Percentiles rank a stretch among this genome's conserved stretches.
Evolutionary conservation across 2,797 vertebrate species (phyloP).

Genomic region (Aulostomus chinensis): DNA sequence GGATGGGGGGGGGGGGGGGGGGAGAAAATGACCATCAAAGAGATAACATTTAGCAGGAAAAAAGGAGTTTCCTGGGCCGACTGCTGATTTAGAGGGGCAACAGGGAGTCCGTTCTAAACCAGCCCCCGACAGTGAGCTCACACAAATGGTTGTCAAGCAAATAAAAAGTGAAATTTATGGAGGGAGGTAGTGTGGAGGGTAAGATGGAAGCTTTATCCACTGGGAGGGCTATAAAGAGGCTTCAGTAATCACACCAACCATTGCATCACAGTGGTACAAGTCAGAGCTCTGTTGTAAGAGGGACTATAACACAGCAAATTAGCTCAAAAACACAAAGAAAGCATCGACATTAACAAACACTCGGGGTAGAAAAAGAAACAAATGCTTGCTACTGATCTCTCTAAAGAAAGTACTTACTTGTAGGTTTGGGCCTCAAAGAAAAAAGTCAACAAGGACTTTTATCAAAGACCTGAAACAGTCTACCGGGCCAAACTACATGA

Average conservation of each 20-base stretch:
- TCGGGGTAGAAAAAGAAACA: slow-evolving; percentile 45
- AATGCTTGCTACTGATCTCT: slow-evolving; percentile 53
- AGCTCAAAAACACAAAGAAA: slow-evolving; percentile 71
- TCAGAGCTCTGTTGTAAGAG: slow-evolving; percentile 57
- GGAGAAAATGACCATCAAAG: slow-evolving; percentile 69
- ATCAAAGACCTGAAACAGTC: slow-evolving; percentile 23
- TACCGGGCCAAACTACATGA: slow-evolving; percentile 7
- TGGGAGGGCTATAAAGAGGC: slow-evolving; percentile 68
- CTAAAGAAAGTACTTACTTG: slow-evolving; percentile 30
- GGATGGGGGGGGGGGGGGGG: slow-evolving; percentile 22
- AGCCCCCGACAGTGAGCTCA: slow-evolving; percentile 73
- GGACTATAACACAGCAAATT: slow-evolving; percentile 65
- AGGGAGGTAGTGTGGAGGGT: slow-evolving; percentile 60
- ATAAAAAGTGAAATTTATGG: slow-evolving; percentile 80
- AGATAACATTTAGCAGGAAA: slow-evolving; percentile 73
- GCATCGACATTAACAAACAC: slow-evolving; percentile 57
- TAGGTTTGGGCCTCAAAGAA: slow-evolving; percentile 27
- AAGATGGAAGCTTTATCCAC: slow-evolving; percentile 58
- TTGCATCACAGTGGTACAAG: slow-evolving; percentile 70
- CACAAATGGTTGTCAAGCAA: slow-evolving; percentile 80
- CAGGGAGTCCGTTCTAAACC: slow-evolving; percentile 68
- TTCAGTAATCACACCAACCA: slow-evolving; percentile 75
- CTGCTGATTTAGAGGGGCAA: slow-evolving; percentile 65
- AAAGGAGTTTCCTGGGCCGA: slow-evolving; percentile 72
- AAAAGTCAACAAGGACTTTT: neutral